phyloP scores from a whole-genome alignment of 2,888 invertebrate genomes.

The Oxyscelio sp. region DNA sequence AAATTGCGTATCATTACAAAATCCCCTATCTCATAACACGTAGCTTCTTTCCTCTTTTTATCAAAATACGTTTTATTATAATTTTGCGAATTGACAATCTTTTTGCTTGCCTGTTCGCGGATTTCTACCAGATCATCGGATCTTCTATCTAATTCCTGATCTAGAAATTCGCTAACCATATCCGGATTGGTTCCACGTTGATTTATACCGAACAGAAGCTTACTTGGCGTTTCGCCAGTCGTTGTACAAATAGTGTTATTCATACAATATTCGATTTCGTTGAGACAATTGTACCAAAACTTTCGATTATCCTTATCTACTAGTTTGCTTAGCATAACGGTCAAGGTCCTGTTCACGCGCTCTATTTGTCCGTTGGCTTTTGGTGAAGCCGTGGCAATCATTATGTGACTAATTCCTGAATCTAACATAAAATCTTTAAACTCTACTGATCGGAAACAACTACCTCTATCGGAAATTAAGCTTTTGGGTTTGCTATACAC shows the following conservation, averaged over 20 bases:
- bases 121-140: conserved; percentile 29
- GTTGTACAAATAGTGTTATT: conserved; percentile 6
- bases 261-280: conserved; percentile 5
- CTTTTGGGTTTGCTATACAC: conserved; percentile 34
- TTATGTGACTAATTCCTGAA: neutral
- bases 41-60: conserved; percentile 75
- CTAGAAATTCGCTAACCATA: conserved; percentile 54
- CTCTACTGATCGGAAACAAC: conserved; percentile 54
- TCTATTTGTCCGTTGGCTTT: conserved; percentile 12
- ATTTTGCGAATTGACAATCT: conserved; percentile 74
- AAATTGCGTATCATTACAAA: too few species aligned
- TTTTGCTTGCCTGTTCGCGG: conserved; percentile 23
- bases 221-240: conserved; percentile 78
- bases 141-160: conserved; percentile 29
- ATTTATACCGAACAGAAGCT: conserved; percentile 79
- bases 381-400: conserved; percentile 9
- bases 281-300: neutral
- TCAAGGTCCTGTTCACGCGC: neutral
- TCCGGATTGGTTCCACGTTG: conserved; percentile 78
- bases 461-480: conserved; percentile 61
- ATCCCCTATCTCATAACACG: conserved; percentile 64
- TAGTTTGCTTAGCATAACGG: conserved; percentile 6
- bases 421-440: conserved; percentile 59
- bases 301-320: neutral
- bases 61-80: conserved; percentile 78